Conservation (phyloP, 2,797 vertebrate species). For the Cyprinella venusta region DNA sequence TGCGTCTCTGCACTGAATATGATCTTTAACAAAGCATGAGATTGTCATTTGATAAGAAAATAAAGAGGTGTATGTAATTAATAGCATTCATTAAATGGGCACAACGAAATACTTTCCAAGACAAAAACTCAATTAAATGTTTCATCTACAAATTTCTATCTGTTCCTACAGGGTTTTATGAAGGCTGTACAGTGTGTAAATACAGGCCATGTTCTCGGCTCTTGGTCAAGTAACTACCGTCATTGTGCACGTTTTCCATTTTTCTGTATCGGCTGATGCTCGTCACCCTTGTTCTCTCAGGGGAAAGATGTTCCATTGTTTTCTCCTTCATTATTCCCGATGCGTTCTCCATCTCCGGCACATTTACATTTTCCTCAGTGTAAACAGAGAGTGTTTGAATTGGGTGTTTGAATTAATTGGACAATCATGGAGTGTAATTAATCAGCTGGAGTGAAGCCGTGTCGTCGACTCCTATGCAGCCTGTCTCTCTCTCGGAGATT, state of each 20-base stretch:
- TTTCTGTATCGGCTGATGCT: not conserved
- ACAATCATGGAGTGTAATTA: constrained; percentile 53
- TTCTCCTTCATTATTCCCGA: constrained; percentile 41
- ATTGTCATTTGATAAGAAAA: not conserved
- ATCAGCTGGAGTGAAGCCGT: constrained; percentile 47
- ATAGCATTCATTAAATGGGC: not conserved
- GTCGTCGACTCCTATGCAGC: constrained; percentile 14
- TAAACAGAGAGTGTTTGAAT: constrained; percentile 38
- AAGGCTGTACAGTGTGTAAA: not conserved
- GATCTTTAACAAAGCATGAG: not conserved
- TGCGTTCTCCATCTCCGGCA: not conserved
- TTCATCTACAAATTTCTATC: not conserved
- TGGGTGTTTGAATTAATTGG: constrained; percentile 43
- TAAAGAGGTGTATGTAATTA: not conserved
- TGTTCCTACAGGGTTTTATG: not conserved
- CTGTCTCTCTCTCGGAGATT: constrained; percentile 20
- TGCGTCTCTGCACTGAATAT: constrained; percentile 1
- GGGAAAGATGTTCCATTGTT: constrained; percentile 47
- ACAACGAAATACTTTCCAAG: not conserved
- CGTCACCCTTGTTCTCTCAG: constrained; percentile 10
- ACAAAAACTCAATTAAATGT: not conserved
- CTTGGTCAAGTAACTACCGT: not conserved
- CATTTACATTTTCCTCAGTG: constrained; percentile 39
- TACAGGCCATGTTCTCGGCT: not conserved
- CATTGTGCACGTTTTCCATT: not conserved